Evolutionary conservation across 2,888 invertebrate species (phyloP), one percentile per base, ranked within the genome.

Genomic region (Strigamia crassipes): DNA sequence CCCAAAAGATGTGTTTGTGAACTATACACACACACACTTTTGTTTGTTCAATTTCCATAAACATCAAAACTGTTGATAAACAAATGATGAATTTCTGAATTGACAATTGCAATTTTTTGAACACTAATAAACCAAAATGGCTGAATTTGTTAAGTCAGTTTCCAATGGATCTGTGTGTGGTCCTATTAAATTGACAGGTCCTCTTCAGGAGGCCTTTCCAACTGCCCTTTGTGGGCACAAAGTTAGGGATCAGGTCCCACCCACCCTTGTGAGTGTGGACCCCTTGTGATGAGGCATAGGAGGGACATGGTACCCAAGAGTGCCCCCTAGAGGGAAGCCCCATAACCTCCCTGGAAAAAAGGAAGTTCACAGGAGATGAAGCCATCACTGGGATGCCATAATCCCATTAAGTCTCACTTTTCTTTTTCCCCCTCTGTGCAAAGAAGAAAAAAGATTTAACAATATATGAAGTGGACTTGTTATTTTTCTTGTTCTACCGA

Each of bases 251-350:
- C 23, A 66, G 66, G 66, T 66, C 66, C 66, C 66, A 66, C 66
- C 66, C 66, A 66, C 66, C 66, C 66, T 66, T 66, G 66, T 66
- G 66, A 66, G 66, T 66, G 66, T 66, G 66, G 66, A 66, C 66
- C 66, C 66, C 66, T 66, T 66, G 66, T 23, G 66, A 66, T 66
- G 66, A 66, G 66, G 66, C 66, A 66, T 66, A 66, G 66, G 66
- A 66, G 31, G 66, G 66, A 66, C 66, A 66, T 27, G 66, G 66
- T 27, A 4, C 66, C 66, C 66, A 27, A 66, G 31, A 66, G 66
- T 23, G 66, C 23, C 66, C 66, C 66, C 66, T 27, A 66, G 31
- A 66, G 66, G 66, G 66, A 66, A 66, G 27, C 66, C 66, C 66
- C 66, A 23, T 66, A 31, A 66, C 66, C 66, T 66, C 15, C 66